Evolutionary conservation across 2,888 invertebrate species (phyloP).

Genomic region (Chrysolina americana): DNA sequence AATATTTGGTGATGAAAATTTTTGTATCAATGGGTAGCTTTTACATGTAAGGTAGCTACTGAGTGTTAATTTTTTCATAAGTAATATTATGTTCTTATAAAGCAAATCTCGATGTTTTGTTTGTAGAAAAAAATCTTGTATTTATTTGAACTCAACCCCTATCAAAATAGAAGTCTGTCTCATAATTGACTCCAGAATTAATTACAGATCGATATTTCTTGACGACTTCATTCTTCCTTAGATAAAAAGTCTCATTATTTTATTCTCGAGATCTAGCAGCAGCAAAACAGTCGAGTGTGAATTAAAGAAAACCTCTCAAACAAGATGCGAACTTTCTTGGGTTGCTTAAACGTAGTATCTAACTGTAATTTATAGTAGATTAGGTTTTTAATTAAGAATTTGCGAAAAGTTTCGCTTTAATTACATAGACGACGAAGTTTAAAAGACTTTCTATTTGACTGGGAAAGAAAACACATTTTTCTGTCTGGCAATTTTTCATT

Average conservation of each 20-base stretch:
- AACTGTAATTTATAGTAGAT: conserved; percentile 54
- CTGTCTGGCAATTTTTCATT: conserved; percentile 44
- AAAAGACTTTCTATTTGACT: conserved; percentile 42
- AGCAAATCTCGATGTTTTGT: too few species aligned
- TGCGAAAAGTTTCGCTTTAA: conserved; percentile 52
- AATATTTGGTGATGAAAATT: too few species aligned
- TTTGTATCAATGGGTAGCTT: too few species aligned
- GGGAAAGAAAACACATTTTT: conserved; percentile 41
- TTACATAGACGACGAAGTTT: conserved; percentile 50
- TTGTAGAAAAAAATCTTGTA: too few species aligned
- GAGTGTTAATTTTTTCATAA: too few species aligned
- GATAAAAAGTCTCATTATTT: background rate
- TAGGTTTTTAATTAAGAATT: conserved; percentile 56
- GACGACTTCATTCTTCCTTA: background rate
- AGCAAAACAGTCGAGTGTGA: background rate
- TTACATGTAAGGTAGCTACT: too few species aligned
- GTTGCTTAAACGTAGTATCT: conserved; percentile 45
- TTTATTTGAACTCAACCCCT: too few species aligned
- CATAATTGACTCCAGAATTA: too few species aligned
- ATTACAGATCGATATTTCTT: background rate
- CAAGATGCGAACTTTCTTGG: conserved; percentile 12
- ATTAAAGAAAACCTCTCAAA: background rate
- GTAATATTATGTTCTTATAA: too few species aligned
- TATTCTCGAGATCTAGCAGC: background rate
- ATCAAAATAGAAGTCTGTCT: too few species aligned